Evolutionary conservation across 2,113 vertebrate species (phyloP), one percentile per base, ranked within the genome.

Genomic region (Rutilus rutilus): DNA sequence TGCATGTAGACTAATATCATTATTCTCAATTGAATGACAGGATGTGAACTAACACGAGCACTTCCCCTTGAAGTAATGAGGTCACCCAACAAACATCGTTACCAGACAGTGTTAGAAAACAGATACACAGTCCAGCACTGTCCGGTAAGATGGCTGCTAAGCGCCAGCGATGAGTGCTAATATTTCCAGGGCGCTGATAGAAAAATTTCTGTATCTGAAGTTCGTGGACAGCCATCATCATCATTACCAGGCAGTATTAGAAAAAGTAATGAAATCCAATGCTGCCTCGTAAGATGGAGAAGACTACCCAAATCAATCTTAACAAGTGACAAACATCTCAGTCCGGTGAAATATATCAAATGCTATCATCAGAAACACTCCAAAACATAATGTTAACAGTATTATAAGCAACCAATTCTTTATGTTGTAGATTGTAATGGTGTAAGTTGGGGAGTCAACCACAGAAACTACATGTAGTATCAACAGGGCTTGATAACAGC

Each of bases 191-290:
- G 27, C 4, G 39, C 11, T 50, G 9, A 45, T 23, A 67, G 42
- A 73, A 19, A 69, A 42, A 39, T 42, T 15, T 17, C 59, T 30
- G 14, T 42, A 59, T 62, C 39, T 14, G 96, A 89, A 92, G 96
- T 82, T 10, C 2, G 88, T 21, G 92, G 97, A 94, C 94, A 95
- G 90, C 95, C 94, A 93, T 96, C 89, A 97, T 97, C 98, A 99
- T 99, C 98, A 98, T 99, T 99, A 99, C 98, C 98, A 99, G 98
- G 98, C 98, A 99, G 98, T 99, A 99, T 99, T 99, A 99, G 98
- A 99, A 93, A 96, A 77, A 93, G 91, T 88, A 92, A 95, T 92
- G 94, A 94, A 95, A 97, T 99, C 98, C 97, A 99, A 99, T 99
- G 97, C 97, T 99, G 97, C 98, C 98, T 97, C 96, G 98, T 99